phyloP scores from a whole-genome alignment of 2,113 vertebrate genomes.

The Corythaeola cristata region DNA sequence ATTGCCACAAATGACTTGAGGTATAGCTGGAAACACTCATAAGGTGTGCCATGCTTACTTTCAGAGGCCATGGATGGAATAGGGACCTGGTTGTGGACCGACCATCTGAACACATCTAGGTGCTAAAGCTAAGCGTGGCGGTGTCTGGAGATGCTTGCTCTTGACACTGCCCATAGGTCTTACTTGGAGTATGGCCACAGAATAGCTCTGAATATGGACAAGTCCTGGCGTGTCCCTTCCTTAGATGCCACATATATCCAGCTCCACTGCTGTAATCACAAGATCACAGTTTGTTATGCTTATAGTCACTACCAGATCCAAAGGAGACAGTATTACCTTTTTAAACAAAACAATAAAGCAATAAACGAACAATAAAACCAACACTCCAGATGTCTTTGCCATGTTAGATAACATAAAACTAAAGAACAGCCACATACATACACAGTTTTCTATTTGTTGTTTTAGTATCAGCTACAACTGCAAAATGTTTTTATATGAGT shows the following conservation, averaged over 20 bases:
- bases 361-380: slow-evolving; percentile 50
- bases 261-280: not conserved
- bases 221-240: not conserved
- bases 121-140: not conserved
- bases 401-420: slow-evolving; percentile 42
- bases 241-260: not conserved
- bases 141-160: not conserved
- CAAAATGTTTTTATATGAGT: not conserved
- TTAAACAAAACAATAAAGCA: slow-evolving; percentile 62
- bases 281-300: not conserved
- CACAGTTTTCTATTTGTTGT: slow-evolving; percentile 22
- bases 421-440: not conserved
- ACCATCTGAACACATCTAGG: not conserved
- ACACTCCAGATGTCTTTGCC: slow-evolving; percentile 46
- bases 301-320: not conserved
- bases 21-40: not conserved
- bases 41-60: not conserved
- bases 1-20: not conserved
- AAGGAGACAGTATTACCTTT: slow-evolving; percentile 44
- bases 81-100: not conserved
- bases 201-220: not conserved
- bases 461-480: not conserved
- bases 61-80: not conserved
- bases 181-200: accelerated
- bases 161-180: accelerated